These are phyloP conservation scores for Adineta ricciae DNA, from an alignment of 2,888 invertebrate genomes.

Conservation along the genomic window DNA sequence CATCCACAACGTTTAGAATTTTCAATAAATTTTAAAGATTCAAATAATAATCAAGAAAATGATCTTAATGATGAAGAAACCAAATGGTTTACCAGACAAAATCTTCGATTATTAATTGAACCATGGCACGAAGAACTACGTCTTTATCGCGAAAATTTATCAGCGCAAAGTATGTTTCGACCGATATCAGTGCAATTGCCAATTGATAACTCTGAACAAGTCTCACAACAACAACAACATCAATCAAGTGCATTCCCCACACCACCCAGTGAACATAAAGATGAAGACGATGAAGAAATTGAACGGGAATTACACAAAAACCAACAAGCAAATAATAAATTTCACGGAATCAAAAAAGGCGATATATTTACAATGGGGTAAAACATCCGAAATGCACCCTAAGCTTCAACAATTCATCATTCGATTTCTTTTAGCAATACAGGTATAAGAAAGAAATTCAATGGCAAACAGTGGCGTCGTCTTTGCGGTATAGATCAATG, in stretches of 20 bases:
- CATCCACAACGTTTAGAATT: slow-evolving; percentile 18
- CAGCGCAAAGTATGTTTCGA: not conserved
- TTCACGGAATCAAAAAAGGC: not conserved
- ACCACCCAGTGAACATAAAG: not conserved
- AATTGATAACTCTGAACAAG: not conserved
- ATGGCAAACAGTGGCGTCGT: slow-evolving; percentile 20
- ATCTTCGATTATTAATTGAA: slow-evolving; percentile 20
- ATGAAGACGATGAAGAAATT: not conserved
- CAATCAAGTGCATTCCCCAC: not conserved
- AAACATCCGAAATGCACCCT: not conserved
- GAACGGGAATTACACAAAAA: slow-evolving; percentile 1
- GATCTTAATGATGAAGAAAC: not conserved
- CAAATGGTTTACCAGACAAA: slow-evolving; percentile 4
- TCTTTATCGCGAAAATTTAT: not conserved
- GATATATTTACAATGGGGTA: slow-evolving; percentile 5
- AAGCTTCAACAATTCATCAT: not conserved
- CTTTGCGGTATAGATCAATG: not conserved
- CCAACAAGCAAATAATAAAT: not conserved
- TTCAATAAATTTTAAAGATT: not conserved
- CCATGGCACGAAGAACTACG: slow-evolving; percentile 20
- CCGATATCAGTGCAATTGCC: not conserved
- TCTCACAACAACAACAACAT: not conserved
- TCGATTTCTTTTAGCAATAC: not conserved
- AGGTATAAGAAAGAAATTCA: slow-evolving; percentile 14
- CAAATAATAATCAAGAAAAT: not conserved